Conservation (phyloP, 1,140 invertebrate species). For the Lordiphosa stackelbergi region DNA sequence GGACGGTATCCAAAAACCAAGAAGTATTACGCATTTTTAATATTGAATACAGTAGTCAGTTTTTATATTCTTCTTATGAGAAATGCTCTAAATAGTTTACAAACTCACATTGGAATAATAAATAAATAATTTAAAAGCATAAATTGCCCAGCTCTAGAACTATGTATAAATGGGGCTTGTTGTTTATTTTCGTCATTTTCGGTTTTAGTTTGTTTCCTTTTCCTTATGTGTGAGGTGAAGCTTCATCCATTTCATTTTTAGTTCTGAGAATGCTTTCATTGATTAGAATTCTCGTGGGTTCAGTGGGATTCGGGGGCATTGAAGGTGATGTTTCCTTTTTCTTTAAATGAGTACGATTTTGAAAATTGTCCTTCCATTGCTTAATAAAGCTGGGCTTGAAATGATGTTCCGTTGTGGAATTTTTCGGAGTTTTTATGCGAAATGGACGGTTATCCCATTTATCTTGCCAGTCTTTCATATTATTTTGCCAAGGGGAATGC, state of each 20-base stretch:
- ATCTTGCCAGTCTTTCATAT: not conserved
- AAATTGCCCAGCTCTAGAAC: too few species aligned
- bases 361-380: constrained; percentile 21
- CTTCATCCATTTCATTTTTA: constrained; percentile 5
- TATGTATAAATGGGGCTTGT: too few species aligned
- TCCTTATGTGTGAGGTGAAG: too few species aligned
- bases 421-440: not conserved
- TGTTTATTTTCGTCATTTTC: not conserved
- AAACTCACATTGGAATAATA: too few species aligned
- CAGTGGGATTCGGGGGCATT: not conserved
- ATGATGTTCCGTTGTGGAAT: not conserved
- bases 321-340: constrained; percentile 4
- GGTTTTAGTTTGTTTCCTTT: not conserved
- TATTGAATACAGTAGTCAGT: too few species aligned
- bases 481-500: not conserved
- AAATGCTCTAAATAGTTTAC: too few species aligned
- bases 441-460: not conserved
- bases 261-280: not conserved
- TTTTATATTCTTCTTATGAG: too few species aligned
- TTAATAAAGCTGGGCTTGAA: not conserved
- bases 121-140: too few species aligned
- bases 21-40: too few species aligned
- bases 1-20: too few species aligned
- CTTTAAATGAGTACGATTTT: constrained; percentile 5
- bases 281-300: not conserved